These are phyloP conservation scores for Aurelia sp. DNA, from an alignment of 30 jellyfish, hydroid and myxozoan genomes.

Conservation along the genomic window DNA sequence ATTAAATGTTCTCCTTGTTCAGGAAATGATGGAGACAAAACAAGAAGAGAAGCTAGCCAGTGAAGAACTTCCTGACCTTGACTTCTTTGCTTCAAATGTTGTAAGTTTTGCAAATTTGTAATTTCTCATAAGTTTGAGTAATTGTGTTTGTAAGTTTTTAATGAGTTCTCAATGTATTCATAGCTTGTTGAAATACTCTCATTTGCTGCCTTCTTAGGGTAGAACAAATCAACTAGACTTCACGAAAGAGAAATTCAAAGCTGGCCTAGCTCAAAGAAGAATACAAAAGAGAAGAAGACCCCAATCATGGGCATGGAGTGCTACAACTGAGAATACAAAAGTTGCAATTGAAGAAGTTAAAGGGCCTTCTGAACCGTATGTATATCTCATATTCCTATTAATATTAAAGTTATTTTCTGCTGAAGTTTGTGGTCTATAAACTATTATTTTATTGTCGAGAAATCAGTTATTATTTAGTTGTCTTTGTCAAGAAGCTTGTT, in stretches of 20 bases:
- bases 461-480: too few relatives aligned
- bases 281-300: conserved; percentile 77
- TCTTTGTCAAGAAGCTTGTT: too few relatives aligned
- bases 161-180: too few relatives aligned
- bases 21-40: too few relatives aligned
- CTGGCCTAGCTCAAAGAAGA: conserved; percentile 67
- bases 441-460: too few relatives aligned
- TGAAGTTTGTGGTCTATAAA: too few relatives aligned
- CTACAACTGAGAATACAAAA: conserved; percentile 35
- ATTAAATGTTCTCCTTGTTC: too few relatives aligned
- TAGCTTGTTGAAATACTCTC: too few relatives aligned
- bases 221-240: conserved; percentile 30
- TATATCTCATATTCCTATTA: not conserved
- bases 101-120: conserved; percentile 14
- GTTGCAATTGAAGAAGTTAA: conserved; percentile 17
- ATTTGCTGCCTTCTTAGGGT: not conserved
- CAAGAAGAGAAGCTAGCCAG: too few relatives aligned
- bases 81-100: conserved; percentile 53
- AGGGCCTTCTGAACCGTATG: conserved; percentile 44
- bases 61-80: conserved; percentile 31
- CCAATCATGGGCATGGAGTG: conserved; percentile 79
- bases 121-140: too few relatives aligned
- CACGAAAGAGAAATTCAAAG: conserved; percentile 64
- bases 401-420: not conserved
- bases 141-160: too few relatives aligned